Percentiles rank a stretch among this genome's conserved stretches.
These are phyloP conservation scores for Stegodyphus dumicola DNA, from an alignment of 1,140 invertebrate species.

Conservation along the genomic window DNA sequence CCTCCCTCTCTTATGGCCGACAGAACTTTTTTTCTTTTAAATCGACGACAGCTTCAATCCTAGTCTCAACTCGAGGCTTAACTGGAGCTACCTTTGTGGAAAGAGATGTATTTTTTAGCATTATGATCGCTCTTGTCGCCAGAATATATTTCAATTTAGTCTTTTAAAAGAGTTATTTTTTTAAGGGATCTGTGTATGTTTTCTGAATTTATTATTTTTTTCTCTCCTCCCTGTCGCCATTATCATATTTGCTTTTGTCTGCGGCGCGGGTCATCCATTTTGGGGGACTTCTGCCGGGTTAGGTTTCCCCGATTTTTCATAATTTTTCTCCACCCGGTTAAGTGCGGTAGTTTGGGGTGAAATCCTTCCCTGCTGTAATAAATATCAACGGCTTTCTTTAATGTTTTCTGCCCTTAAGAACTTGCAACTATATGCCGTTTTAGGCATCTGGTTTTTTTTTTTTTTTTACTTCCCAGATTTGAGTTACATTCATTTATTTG, in stretches of 20 bases:
- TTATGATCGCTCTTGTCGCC: constrained; percentile 33
- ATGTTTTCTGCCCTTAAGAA: constrained; percentile 1
- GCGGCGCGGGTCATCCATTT: constrained; percentile 25
- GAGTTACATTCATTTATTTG: too few species aligned
- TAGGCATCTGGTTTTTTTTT: too few species aligned
- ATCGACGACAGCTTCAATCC: constrained; percentile 54
- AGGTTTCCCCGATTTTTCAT: constrained; percentile 55
- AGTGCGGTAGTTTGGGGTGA: background rate
- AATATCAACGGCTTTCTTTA: constrained; percentile 28
- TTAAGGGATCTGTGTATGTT: constrained; percentile 6
- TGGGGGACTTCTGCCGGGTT: constrained; percentile 3
- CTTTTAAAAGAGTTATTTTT: constrained; percentile 5
- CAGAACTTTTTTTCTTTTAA: constrained; percentile 29
- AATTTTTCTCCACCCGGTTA: constrained; percentile 8
- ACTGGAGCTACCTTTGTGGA: constrained; percentile 15
- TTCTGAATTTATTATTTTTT: background rate
- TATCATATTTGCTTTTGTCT: constrained; percentile 61
- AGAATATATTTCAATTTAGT: constrained; percentile 59
- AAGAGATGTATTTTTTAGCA: constrained; percentile 4
- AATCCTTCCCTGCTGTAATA: background rate
- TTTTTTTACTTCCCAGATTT: too few species aligned
- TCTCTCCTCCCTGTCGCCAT: background rate
- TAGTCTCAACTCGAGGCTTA: constrained; percentile 33
- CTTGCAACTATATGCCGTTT: background rate
- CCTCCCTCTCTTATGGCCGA: constrained; percentile 29